phyloP scores from a whole-genome alignment of 1,140 invertebrate genomes.

The Wasmannia auropunctata region DNA sequence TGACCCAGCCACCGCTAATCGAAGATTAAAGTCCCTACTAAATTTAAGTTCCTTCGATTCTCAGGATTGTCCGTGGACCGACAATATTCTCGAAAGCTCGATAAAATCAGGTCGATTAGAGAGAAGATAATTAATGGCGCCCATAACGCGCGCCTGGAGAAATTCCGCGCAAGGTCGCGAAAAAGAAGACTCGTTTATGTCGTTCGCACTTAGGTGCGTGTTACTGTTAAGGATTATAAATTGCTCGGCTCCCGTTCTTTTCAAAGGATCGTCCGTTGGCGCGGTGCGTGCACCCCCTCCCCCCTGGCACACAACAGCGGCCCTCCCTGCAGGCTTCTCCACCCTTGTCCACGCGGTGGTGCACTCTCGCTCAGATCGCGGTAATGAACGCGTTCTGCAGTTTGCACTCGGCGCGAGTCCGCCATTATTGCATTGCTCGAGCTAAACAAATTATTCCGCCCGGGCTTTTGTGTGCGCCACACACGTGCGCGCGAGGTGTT shows the following conservation, averaged over 20 bases:
- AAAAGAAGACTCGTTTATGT: conserved; percentile 21
- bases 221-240: conserved; percentile 66
- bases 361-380: conserved; percentile 66
- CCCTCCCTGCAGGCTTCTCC: not conserved
- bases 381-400: conserved; percentile 80
- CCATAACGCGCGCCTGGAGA: not conserved
- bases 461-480: conserved; percentile 24
- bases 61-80: not conserved
- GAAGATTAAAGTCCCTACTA: not conserved
- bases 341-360: conserved; percentile 60
- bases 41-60: not conserved
- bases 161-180: not conserved
- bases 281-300: not conserved
- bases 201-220: conserved; percentile 55
- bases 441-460: conserved; percentile 81
- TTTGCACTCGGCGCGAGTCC: conserved; percentile 72
- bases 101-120: conserved; percentile 21
- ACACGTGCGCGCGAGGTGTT: conserved; percentile 14
- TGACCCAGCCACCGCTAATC: no score
- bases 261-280: conserved; percentile 24
- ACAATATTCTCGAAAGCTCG: not conserved
- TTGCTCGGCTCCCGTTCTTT: conserved; percentile 32
- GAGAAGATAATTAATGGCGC: conserved; percentile 44
- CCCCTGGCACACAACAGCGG: not conserved
- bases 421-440: conserved; percentile 80